phyloP scores from a whole-genome alignment of 2,797 vertebrate species.

The Chiroxiphia lanceolata region DNA sequence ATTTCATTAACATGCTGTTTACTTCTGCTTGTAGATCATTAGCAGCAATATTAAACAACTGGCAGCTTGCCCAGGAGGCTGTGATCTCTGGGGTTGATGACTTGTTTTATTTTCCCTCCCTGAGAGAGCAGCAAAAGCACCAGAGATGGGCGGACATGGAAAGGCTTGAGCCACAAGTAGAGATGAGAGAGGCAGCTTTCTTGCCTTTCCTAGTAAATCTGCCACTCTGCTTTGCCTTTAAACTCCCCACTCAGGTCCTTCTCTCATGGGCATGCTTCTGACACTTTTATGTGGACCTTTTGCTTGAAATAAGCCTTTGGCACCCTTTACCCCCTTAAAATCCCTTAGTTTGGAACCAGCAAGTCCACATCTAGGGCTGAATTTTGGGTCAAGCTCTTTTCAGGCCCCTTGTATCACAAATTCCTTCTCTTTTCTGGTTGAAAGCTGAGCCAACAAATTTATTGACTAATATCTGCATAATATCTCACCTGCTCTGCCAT shows the following conservation, averaged over 20 bases:
- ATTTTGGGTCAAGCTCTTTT: background rate
- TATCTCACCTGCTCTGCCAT: background rate
- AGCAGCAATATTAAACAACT: slow-evolving; percentile 65
- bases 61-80: slow-evolving; percentile 63
- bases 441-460: background rate
- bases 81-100: slow-evolving; percentile 18
- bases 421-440: background rate
- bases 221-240: background rate
- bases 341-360: background rate
- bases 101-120: slow-evolving; percentile 45
- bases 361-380: background rate
- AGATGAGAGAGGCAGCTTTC: background rate
- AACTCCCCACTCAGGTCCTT: background rate
- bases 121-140: background rate
- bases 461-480: background rate
- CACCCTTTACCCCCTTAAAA: background rate
- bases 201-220: background rate
- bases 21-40: slow-evolving; percentile 66
- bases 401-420: background rate
- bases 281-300: background rate
- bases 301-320: background rate
- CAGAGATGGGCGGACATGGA: background rate
- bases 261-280: background rate
- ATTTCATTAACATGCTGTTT: slow-evolving; percentile 63
- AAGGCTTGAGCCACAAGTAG: background rate